These are phyloP conservation scores for Diabrotica virgifera DNA, from an alignment of 1,140 invertebrate genomes.

Conservation along the genomic window DNA sequence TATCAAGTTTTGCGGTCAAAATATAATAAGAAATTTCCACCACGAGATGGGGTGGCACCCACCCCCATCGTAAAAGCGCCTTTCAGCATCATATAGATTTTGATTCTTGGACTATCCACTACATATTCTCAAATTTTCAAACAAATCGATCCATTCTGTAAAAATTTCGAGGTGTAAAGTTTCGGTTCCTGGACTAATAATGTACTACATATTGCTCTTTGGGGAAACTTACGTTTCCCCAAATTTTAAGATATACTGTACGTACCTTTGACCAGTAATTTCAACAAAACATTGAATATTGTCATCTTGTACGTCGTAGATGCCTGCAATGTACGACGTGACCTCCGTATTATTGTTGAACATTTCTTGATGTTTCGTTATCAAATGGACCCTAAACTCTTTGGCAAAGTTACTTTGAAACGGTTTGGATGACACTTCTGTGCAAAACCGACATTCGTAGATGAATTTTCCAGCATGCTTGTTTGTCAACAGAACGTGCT, in stretches of 20 bases:
- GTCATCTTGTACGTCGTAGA: conserved; percentile 50
- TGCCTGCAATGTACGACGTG: conserved; percentile 50
- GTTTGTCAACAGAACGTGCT: conserved; percentile 77
- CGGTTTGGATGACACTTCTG: conserved; percentile 25
- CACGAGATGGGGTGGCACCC: no score
- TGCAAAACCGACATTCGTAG: conserved; percentile 71
- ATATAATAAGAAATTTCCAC: no score
- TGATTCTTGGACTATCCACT: no score
- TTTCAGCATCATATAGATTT: no score
- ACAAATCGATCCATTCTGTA: no score
- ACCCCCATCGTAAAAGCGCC: no score
- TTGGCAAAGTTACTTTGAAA: conserved; percentile 64
- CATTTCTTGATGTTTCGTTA: conserved; percentile 54
- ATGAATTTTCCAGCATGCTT: conserved; percentile 73
- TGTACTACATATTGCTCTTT: no score
- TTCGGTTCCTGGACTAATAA: no score
- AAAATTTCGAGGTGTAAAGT: no score
- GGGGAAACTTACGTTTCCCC: no score
- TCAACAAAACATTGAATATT: conserved; percentile 11
- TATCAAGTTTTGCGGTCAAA: no score
- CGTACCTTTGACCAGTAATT: background rate
- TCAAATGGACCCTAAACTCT: conserved; percentile 65
- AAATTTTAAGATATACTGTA: background rate
- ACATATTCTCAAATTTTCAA: no score
- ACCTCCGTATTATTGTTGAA: conserved; percentile 50